A percentile compares a stretch with the other conserved stretches of the same genome.
phyloP scores from a whole-genome alignment of 2,113 vertebrate genomes.

The Galeopterus variegatus region DNA sequence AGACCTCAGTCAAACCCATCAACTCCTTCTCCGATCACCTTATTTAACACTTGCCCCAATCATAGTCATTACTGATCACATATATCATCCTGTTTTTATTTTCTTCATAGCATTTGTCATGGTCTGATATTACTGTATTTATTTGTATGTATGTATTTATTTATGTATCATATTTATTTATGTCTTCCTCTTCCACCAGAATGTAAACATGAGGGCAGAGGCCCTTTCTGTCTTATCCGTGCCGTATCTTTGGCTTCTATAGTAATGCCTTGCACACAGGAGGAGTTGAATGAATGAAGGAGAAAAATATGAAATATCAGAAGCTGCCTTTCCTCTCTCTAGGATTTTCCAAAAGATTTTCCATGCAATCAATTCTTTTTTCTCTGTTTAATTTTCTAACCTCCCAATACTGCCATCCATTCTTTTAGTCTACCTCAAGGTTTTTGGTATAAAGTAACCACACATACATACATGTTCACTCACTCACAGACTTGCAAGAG shows the following conservation, averaged over 20 bases:
- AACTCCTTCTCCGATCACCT: neutral
- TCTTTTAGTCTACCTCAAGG: neutral
- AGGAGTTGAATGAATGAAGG: neutral
- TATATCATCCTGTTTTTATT: neutral
- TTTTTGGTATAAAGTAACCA: neutral
- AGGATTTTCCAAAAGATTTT: constrained; percentile 26
- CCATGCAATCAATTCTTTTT: neutral
- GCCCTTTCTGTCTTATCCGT: neutral
- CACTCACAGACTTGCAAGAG: neutral
- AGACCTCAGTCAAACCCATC: neutral
- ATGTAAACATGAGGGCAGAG: neutral
- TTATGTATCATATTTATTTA: too few relatives aligned
- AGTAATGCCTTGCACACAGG: neutral
- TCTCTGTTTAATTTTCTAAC: neutral
- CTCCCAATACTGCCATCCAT: neutral
- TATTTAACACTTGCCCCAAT: neutral
- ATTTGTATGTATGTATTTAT: neutral
- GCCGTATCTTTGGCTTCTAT: neutral
- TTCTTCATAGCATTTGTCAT: neutral
- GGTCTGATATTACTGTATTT: neutral
- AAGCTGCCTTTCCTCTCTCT: neutral
- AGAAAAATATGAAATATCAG: constrained; percentile 9
- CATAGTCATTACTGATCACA: neutral
- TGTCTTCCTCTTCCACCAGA: neutral
- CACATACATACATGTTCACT: neutral